Evolutionary conservation across 2,888 invertebrate species (phyloP).

Genomic region (Zele albiditarsus): DNA sequence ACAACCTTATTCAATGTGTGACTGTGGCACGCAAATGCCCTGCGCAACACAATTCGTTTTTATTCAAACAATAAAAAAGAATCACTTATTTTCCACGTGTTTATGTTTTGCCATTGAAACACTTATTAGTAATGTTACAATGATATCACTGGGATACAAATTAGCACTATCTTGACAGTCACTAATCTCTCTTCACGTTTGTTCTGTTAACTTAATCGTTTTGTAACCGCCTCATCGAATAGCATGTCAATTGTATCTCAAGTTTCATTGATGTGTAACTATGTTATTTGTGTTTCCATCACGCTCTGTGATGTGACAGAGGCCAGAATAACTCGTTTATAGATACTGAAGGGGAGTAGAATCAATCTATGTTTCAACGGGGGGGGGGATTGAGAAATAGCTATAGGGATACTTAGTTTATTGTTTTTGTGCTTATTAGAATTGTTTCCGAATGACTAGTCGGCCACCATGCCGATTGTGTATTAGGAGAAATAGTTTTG

Average conservation of each 20-base stretch:
- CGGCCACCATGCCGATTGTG: constrained; percentile 60
- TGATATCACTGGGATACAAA: constrained; percentile 37
- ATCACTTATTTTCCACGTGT: background rate
- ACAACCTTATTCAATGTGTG: constrained; percentile 50
- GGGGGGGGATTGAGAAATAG: constrained; percentile 39
- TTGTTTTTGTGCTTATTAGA: constrained; percentile 68
- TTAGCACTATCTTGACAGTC: constrained; percentile 13
- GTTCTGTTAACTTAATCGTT: constrained; percentile 6
- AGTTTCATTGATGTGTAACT: background rate
- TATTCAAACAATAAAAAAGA: background rate
- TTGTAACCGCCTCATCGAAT: constrained; percentile 13
- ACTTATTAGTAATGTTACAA: constrained; percentile 32
- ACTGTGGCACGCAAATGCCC: constrained; percentile 50
- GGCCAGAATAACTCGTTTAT: constrained; percentile 38
- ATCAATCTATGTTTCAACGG: constrained; percentile 35
- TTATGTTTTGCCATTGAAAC: constrained; percentile 23
- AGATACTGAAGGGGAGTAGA: constrained; percentile 29
- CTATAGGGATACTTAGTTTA: constrained; percentile 43
- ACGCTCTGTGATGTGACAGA: background rate
- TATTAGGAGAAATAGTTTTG: constrained; percentile 26
- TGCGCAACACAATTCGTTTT: constrained; percentile 25
- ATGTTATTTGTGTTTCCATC: constrained; percentile 23
- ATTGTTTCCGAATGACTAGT: constrained; percentile 69
- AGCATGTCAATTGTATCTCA: background rate
- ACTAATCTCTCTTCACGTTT: background rate